phyloP scores from a whole-genome alignment of 2,797 vertebrate species.

The Xenops minutus region DNA sequence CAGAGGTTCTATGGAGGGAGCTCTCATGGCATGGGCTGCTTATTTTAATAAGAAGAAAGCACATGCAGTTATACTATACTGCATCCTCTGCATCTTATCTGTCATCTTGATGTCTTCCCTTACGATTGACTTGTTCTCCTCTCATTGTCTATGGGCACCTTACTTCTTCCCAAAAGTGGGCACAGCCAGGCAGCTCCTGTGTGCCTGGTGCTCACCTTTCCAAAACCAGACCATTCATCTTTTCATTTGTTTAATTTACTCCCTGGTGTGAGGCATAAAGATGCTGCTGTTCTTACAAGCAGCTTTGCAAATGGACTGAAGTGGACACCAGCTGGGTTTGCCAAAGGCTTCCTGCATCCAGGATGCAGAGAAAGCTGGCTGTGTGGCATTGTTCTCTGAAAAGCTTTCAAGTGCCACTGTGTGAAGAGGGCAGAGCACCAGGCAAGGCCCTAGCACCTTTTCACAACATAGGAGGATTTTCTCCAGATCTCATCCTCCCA shows the following conservation, averaged over 20 bases:
- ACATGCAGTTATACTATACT: not conserved
- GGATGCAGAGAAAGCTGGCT: not conserved
- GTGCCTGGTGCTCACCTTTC: not conserved
- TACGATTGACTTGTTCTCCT: not conserved
- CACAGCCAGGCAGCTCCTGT: not conserved
- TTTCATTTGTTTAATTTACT: not conserved
- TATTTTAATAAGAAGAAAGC: not conserved
- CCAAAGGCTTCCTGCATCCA: not conserved
- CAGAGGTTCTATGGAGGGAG: not conserved
- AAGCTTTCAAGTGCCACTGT: not conserved
- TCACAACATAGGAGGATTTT: not conserved
- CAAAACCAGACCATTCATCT: not conserved
- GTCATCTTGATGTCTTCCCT: not conserved
- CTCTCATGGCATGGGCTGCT: not conserved
- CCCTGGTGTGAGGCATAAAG: not conserved
- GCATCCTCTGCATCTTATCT: not conserved
- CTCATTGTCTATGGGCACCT: fast-evolving
- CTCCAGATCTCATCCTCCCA: not conserved
- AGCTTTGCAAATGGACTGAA: not conserved
- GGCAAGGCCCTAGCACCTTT: not conserved
- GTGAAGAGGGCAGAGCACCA: not conserved
- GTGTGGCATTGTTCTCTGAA: not conserved
- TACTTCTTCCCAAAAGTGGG: not conserved
- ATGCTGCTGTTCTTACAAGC: not conserved
- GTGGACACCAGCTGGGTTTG: not conserved